Conservation (phyloP, 2,797 vertebrate species). For the Hirundo rustica region DNA sequence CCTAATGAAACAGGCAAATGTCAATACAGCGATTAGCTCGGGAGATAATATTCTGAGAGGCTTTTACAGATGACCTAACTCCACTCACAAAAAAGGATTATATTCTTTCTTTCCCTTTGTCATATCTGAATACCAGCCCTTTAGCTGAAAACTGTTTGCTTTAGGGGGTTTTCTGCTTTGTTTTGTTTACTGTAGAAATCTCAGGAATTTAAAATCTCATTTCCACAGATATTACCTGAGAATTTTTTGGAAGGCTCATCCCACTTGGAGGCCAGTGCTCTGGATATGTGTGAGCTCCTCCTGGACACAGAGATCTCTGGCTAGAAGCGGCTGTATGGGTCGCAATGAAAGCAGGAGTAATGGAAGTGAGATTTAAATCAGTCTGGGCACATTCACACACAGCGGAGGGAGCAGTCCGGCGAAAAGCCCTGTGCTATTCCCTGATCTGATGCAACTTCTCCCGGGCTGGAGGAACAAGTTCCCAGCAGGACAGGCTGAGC, state of each 20-base stretch:
- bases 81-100: conserved; percentile 35
- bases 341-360: background rate
- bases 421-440: accelerated
- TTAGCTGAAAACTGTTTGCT: conserved; percentile 10
- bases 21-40: conserved; percentile 63
- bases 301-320: background rate
- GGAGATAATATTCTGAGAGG: conserved; percentile 63
- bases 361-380: background rate
- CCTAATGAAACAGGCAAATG: conserved; percentile 69
- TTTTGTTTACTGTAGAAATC: background rate
- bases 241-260: background rate
- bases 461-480: background rate
- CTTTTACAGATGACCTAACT: conserved; percentile 64
- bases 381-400: background rate
- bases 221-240: background rate
- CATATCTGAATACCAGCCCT: background rate
- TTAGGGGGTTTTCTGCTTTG: background rate
- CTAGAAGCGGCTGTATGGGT: background rate
- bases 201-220: conserved; percentile 19
- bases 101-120: background rate
- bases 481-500: background rate
- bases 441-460: background rate
- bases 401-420: background rate
- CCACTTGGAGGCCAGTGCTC: background rate
- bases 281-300: background rate